phyloP scores from a whole-genome alignment of 2,797 vertebrate genomes.

The Mycteria americana region DNA sequence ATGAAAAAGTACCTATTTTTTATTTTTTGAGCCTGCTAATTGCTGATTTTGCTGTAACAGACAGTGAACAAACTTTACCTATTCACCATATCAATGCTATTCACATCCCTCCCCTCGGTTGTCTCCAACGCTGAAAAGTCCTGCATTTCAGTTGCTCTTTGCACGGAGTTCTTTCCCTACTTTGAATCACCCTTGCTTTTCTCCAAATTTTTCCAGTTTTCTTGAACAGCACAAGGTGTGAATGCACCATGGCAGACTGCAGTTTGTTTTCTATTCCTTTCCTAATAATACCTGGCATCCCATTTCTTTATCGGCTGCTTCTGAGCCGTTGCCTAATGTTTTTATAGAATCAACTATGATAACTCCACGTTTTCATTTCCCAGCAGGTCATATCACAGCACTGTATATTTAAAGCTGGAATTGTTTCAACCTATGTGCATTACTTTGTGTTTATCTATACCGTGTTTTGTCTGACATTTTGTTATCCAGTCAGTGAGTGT shows the following conservation, averaged over 20 bases:
- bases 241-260: background rate
- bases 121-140: background rate
- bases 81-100: background rate
- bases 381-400: background rate
- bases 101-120: background rate
- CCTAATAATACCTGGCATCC: background rate
- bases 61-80: background rate
- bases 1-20: background rate
- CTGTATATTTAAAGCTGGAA: background rate
- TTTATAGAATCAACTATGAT: background rate
- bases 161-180: background rate
- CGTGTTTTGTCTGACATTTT: background rate
- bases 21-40: background rate
- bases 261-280: background rate
- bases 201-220: background rate
- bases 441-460: background rate
- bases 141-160: background rate
- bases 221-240: background rate
- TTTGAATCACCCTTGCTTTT: background rate
- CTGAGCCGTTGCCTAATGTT: background rate
- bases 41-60: background rate
- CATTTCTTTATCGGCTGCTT: background rate
- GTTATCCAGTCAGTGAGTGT: background rate
- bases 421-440: background rate
- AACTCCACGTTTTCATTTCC: background rate